phyloP scores from a whole-genome alignment of 2,888 invertebrate species.

The Caenorhabditis sp. region DNA sequence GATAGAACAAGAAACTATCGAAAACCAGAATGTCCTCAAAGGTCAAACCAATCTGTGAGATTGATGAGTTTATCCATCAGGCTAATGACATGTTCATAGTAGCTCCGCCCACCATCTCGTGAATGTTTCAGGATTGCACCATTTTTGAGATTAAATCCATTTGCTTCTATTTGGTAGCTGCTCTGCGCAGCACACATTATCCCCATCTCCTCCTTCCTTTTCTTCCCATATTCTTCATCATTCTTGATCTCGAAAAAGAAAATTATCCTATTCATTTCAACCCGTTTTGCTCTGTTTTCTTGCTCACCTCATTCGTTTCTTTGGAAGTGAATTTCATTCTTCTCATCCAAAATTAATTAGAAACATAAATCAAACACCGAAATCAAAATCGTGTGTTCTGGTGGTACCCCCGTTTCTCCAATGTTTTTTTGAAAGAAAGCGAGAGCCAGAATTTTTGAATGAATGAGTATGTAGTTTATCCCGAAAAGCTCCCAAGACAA shows the following conservation, averaged over 20 bases:
- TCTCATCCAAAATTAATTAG: conserved; percentile 56
- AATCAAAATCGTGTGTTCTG: conserved; percentile 5
- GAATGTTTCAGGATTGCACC: conserved; percentile 48
- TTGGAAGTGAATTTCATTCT: conserved; percentile 11
- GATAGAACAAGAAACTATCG: conserved; percentile 27
- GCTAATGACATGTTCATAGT: conserved; percentile 24
- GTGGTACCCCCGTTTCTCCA: neutral
- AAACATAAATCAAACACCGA: conserved; percentile 43
- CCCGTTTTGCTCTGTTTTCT: conserved; percentile 19
- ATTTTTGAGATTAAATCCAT: conserved; percentile 58
- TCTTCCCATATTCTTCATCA: conserved; percentile 16
- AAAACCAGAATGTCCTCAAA: neutral
- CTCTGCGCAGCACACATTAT: conserved; percentile 17
- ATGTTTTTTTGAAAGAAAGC: neutral
- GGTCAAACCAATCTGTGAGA: conserved; percentile 5
- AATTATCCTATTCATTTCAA: conserved; percentile 30
- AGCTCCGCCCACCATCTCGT: conserved; percentile 17
- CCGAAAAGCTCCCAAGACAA: conserved; percentile 1
- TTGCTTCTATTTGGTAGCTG: neutral
- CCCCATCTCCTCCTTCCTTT: neutral
- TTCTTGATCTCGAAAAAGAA: conserved; percentile 14
- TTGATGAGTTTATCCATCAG: conserved; percentile 6
- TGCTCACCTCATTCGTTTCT: neutral
- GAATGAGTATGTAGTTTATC: conserved; percentile 42
- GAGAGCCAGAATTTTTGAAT: conserved; percentile 2